Percentiles rank a stretch among this genome's conserved stretches.
Conservation (phyloP, 1,140 invertebrate genomes). For the Mizuhopecten yessoensis region DNA sequence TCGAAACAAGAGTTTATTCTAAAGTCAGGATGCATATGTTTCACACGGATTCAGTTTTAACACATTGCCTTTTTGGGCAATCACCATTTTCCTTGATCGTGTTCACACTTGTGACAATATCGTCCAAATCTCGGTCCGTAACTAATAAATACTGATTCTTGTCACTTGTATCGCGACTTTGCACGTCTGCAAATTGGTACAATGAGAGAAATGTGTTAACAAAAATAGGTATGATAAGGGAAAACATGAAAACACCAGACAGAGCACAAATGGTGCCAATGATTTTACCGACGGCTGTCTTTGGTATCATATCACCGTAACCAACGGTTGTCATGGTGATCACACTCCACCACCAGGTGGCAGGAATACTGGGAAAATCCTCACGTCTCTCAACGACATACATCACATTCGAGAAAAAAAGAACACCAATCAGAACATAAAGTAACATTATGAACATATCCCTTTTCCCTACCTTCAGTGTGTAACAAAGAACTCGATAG, state of each 20-base stretch:
- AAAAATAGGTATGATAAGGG: slow-evolving; percentile 59
- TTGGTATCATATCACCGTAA: slow-evolving; percentile 58
- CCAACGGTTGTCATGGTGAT: slow-evolving; percentile 63
- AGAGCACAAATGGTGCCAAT: slow-evolving; percentile 52
- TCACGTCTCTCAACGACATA: slow-evolving; percentile 48
- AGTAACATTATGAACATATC: slow-evolving; percentile 56
- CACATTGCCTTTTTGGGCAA: too few species aligned
- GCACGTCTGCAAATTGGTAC: slow-evolving; percentile 46
- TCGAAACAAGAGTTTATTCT: too few species aligned
- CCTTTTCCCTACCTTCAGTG: slow-evolving; percentile 36
- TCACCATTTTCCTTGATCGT: too few species aligned
- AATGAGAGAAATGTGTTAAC: slow-evolving; percentile 55
- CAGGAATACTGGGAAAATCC: slow-evolving; percentile 56
- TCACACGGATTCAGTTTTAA: too few species aligned
- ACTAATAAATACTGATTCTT: not conserved
- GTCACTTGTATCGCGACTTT: not conserved
- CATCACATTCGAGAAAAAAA: slow-evolving; percentile 58
- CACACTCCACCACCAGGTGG: slow-evolving; percentile 58
- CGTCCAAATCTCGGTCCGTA: not conserved
- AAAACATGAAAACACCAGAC: slow-evolving; percentile 54
- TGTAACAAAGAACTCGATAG: slow-evolving; percentile 53
- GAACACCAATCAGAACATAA: slow-evolving; percentile 45
- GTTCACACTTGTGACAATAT: not conserved
- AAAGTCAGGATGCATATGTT: too few species aligned
- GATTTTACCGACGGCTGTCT: slow-evolving; percentile 51